Evolutionary conservation across 2,113 vertebrate genomes (phyloP).

Genomic region (Micronycteris hirsuta): DNA sequence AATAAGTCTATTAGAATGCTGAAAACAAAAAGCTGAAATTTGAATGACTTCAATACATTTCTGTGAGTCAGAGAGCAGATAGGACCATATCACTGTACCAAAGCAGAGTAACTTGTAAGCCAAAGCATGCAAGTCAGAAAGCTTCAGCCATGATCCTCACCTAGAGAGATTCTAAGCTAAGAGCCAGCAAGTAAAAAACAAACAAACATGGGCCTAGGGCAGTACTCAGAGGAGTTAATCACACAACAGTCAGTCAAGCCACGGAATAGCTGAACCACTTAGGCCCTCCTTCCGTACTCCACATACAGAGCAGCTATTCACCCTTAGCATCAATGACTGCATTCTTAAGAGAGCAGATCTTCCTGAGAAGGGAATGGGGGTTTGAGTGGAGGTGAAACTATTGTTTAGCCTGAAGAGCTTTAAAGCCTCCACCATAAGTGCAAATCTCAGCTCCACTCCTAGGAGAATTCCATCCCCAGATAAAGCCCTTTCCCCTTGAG

Average conservation of each 20-base stretch:
- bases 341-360: not conserved
- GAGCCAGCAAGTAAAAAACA: not conserved
- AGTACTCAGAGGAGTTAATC: not conserved
- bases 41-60: not conserved
- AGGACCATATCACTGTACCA: not conserved
- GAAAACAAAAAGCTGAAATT: not conserved
- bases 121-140: not conserved
- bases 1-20: not conserved
- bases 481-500: not conserved
- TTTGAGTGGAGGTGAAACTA: not conserved
- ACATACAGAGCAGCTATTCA: not conserved
- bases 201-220: not conserved
- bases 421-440: not conserved
- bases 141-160: not conserved
- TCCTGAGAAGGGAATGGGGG: not conserved
- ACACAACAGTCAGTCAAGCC: not conserved
- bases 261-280: not conserved
- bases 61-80: not conserved
- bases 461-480: not conserved
- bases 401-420: not conserved
- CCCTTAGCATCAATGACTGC: not conserved
- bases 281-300: not conserved
- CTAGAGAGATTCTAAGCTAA: not conserved
- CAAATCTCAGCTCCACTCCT: not conserved
- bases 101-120: not conserved